A percentile compares a stretch with the other conserved stretches of the same genome.
Evolutionary conservation across 2,888 invertebrate genomes (phyloP).

Genomic region (Dilophus febrilis): DNA sequence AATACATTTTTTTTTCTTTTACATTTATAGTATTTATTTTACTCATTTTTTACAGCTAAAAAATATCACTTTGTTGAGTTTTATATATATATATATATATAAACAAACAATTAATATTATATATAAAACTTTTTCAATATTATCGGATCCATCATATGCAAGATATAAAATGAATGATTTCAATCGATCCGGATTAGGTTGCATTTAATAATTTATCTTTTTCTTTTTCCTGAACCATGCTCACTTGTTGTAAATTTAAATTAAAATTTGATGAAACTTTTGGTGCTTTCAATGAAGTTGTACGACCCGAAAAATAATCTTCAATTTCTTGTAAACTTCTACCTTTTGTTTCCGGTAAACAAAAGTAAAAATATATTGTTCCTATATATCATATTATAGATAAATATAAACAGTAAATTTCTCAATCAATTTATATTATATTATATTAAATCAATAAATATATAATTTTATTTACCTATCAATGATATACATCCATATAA

Average conservation of each 20-base stretch:
- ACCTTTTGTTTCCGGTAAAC: conserved; percentile 51
- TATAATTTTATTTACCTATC: conserved; percentile 27
- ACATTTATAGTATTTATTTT: no score
- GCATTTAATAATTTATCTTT: neutral
- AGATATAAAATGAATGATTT: no score
- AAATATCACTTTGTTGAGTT: no score
- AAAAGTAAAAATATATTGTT: conserved; percentile 43
- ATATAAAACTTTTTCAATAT: no score
- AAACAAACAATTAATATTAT: no score
- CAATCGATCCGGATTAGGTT: neutral
- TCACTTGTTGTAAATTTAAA: conserved; percentile 2
- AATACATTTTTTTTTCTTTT: no score
- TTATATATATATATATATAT: no score
- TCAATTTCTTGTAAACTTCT: conserved; percentile 49
- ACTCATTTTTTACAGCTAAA: no score
- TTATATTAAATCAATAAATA: neutral
- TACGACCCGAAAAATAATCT: conserved; percentile 49
- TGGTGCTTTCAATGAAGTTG: conserved; percentile 32
- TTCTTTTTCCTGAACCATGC: conserved; percentile 1
- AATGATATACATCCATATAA: conserved; percentile 43
- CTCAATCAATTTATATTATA: neutral
- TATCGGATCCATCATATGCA: no score
- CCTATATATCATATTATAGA: conserved; percentile 22
- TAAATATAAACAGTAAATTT: neutral
- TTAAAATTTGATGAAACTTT: conserved; percentile 10